Base-by-base conservation (phyloP, 2,113 vertebrate genomes). In the Marmota monax region DNA sequence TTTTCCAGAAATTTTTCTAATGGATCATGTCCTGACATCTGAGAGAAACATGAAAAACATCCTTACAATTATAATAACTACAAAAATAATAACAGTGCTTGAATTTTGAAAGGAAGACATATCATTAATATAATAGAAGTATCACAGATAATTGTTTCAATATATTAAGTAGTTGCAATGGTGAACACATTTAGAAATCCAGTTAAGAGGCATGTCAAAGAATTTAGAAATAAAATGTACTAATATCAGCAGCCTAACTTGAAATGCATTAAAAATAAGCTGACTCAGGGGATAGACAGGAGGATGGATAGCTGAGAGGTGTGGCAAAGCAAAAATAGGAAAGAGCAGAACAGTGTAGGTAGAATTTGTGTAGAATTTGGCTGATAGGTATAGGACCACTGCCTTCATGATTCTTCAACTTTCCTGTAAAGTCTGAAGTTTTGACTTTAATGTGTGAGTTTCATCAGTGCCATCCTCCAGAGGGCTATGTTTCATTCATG, bases 221-320 rank as follows among this genome's bases (percentile, higher is more conserved):
- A 48, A 72, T 39, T 73, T 91, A 56, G 17, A 32, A 79, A 17
- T 48, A 70, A 90, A 84, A 12, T 42, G 4, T 32, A 93, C 79
- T 56, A 74, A 58, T 32, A 86, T 69, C 23, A 82, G n/a, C 16
- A 84, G 84, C 14, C 14, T 83, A 53, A 73, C 84, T 94, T 85
- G 39, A 93, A 94, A 88, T 90, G 17, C 27, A 77, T 90, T 85
- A 72, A 83, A 95, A 88, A 39, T 25, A 76, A 84, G 34, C 58
- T 85, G 37, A 7, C 13, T 29, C 56, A 53, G 27, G 61, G 1
- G 32, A 77, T 45, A 22, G 20, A 65, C 23, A 76, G 37, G 88
- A 42, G 25, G 20, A 79, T 37, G 10, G 22, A 14, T 39, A 65
- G 29, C n/a, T 37, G 1, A 69, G 42, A 76, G 11, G 12, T 7